Evolutionary conservation across 2,888 invertebrate genomes (phyloP).

Genomic region (Thymelicus lineola): DNA sequence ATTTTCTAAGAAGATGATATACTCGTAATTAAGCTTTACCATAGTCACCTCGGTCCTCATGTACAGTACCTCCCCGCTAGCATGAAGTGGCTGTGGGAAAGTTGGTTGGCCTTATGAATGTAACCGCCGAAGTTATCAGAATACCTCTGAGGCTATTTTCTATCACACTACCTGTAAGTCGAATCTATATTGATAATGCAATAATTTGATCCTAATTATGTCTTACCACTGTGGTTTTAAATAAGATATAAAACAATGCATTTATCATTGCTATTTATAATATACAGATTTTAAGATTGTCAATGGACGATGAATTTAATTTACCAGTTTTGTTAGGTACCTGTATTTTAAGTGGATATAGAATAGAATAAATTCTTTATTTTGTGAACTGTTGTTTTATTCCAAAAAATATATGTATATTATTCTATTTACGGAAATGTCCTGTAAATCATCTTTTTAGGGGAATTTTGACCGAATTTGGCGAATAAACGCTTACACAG

Average conservation of each 20-base stretch:
- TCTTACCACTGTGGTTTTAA: conserved; percentile 32
- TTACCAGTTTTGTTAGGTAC: conserved; percentile 75
- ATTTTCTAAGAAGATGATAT: conserved; percentile 47
- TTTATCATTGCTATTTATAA: conserved; percentile 68
- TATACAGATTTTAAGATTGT: conserved; percentile 63
- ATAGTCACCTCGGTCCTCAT: conserved; percentile 50
- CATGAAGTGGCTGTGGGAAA: conserved; percentile 28
- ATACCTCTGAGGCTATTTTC: conserved; percentile 30
- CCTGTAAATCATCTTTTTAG: no score
- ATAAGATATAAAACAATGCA: conserved; percentile 58
- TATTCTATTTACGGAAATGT: no score
- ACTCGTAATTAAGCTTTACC: conserved; percentile 49
- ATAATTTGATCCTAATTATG: conserved; percentile 32
- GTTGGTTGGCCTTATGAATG: conserved; percentile 4
- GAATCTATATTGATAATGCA: conserved; percentile 25
- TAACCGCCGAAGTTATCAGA: conserved; percentile 15
- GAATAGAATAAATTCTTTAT: conserved; percentile 72
- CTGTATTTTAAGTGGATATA: conserved; percentile 74
- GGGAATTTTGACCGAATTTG: no score
- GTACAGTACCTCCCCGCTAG: conserved; percentile 24
- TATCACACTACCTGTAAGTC: conserved; percentile 17
- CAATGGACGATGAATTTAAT: conserved; percentile 70
- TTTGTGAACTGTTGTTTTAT: conserved; percentile 59
- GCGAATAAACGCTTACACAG: no score
- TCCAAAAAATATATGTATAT: background rate